Percentiles rank a stretch among this genome's conserved stretches.
Evolutionary conservation across 2,113 vertebrate species (phyloP).

Genomic region (Passer domesticus): DNA sequence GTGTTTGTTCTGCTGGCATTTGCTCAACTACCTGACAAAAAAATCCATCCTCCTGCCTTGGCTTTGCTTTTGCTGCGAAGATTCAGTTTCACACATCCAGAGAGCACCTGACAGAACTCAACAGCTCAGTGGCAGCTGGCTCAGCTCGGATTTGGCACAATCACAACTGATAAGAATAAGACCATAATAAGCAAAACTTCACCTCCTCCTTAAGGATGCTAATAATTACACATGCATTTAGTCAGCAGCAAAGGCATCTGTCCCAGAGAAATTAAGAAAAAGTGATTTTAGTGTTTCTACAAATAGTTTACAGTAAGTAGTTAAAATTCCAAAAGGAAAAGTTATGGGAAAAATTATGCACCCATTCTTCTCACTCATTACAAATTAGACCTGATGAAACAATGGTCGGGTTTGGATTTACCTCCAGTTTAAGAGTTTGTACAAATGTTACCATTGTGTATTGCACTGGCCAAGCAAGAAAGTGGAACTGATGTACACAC

Average conservation of each 20-base stretch:
- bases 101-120: neutral
- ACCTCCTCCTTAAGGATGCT: neutral
- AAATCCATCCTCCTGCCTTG: neutral
- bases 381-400: neutral
- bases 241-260: neutral
- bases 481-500: neutral
- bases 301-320: neutral
- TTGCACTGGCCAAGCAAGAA: neutral
- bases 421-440: neutral
- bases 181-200: neutral
- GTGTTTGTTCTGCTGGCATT: neutral
- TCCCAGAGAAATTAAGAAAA: neutral
- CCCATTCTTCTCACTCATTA: neutral
- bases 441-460: neutral
- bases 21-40: neutral
- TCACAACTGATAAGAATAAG: neutral
- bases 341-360: neutral
- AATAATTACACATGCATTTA: neutral
- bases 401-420: neutral
- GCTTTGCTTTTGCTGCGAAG: neutral
- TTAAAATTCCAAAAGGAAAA: neutral
- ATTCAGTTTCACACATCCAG: neutral
- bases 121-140: neutral
- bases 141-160: neutral
- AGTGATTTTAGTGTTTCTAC: neutral